Evolutionary conservation across 1,140 invertebrate species (phyloP).

Genomic region (Bicyclus anynana): DNA sequence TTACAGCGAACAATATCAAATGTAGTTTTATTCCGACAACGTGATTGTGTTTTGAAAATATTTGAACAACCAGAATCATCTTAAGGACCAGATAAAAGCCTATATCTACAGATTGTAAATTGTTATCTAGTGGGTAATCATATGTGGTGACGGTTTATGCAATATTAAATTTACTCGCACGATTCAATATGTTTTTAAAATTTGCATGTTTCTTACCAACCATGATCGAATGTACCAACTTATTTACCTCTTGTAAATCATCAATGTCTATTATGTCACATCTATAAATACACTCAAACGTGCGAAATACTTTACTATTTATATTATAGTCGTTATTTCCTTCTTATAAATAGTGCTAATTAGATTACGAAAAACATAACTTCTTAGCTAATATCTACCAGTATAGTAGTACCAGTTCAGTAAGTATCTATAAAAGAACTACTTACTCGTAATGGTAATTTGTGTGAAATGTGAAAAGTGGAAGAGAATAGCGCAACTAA

Average conservation of each 20-base stretch:
- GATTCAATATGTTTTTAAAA: neutral
- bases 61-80: neutral
- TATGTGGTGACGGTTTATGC: too few species aligned
- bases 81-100: neutral
- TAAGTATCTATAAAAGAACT: too few species aligned
- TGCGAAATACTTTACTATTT: conserved; percentile 5
- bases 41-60: neutral
- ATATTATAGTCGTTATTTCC: neutral
- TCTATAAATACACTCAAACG: conserved; percentile 14
- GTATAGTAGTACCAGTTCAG: too few species aligned
- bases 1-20: neutral
- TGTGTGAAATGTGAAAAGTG: too few species aligned
- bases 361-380: neutral
- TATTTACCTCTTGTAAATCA: neutral
- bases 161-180: too few species aligned
- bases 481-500: too few species aligned
- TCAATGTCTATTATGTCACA: conserved; percentile 9
- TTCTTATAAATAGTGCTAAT: neutral
- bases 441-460: too few species aligned
- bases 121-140: neutral
- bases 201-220: neutral
- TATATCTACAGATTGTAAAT: neutral
- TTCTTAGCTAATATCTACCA: too few species aligned
- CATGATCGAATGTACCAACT: neutral
- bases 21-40: neutral